phyloP scores from a whole-genome alignment of 2,113 vertebrate genomes.

The Lepisosteus osseus region DNA sequence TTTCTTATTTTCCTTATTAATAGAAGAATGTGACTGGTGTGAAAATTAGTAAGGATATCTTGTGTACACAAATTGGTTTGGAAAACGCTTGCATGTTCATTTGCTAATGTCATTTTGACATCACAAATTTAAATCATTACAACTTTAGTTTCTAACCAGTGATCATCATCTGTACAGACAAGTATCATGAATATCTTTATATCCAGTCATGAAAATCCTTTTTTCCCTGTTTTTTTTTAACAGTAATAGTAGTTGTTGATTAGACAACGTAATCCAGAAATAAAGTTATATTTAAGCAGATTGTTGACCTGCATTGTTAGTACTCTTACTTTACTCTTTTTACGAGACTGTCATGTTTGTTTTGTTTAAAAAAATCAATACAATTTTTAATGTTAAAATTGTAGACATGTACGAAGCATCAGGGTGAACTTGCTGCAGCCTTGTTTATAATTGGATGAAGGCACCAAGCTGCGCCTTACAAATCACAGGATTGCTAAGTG shows the following conservation, averaged over 20 bases:
- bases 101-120: slow-evolving; percentile 1
- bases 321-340: not conserved
- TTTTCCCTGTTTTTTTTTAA: not conserved
- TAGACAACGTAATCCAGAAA: not conserved
- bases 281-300: slow-evolving; percentile 6
- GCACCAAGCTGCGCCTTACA: no score
- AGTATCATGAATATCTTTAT: not conserved
- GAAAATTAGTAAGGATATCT: not conserved
- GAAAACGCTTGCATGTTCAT: not conserved
- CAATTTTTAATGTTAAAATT: not conserved
- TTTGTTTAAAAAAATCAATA: not conserved
- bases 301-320: no score
- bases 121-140: not conserved
- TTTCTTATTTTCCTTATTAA: slow-evolving; percentile 17
- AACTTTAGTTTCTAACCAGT: not conserved
- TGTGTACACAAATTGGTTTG: not conserved
- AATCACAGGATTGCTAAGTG: no score
- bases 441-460: no score
- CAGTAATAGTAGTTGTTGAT: not conserved
- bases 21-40: not conserved
- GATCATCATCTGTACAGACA: not conserved
- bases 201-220: not conserved
- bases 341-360: not conserved
- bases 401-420: not conserved
- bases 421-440: no score